Percentiles rank a stretch among this genome's conserved stretches.
These are phyloP conservation scores for Craterocephalus amniculus DNA, from an alignment of 2,797 vertebrate genomes.

Conservation along the genomic window DNA sequence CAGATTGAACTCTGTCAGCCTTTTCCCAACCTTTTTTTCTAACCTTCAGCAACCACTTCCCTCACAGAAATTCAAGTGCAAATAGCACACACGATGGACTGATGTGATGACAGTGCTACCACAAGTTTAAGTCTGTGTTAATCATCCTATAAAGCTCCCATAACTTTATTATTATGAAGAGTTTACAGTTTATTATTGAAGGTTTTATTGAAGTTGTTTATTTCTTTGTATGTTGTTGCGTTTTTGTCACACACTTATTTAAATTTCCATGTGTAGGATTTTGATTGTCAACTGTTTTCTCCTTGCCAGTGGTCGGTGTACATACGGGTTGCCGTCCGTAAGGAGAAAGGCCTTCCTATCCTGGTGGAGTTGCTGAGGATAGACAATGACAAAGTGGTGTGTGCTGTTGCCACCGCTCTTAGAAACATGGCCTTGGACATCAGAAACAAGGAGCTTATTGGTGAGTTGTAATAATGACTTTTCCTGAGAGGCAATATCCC, in stretches of 20 bases:
- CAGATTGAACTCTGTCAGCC: conserved; percentile 7
- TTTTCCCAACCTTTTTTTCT: conserved; percentile 1
- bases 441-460: conserved; percentile 98
- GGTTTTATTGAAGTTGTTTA: neutral
- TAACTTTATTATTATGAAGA: neutral
- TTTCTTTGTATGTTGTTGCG: neutral
- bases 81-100: neutral
- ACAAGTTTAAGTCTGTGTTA: neutral
- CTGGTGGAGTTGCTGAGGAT: conserved; percentile 97
- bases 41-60: neutral
- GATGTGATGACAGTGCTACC: neutral
- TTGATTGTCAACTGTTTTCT: conserved; percentile 18
- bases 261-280: neutral
- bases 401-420: conserved; percentile 96
- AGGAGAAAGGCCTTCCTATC: conserved; percentile 88
- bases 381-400: conserved; percentile 98
- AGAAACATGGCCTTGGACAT: conserved; percentile 99
- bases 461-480: conserved; percentile 76
- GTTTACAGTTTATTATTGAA: neutral
- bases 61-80: neutral
- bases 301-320: conserved; percentile 92
- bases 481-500: neutral
- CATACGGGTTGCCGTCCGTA: conserved; percentile 94
- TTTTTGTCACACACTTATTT: neutral
- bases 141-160: neutral